Conservation (phyloP, 2,888 invertebrate species). For the Aphrophora alni region DNA sequence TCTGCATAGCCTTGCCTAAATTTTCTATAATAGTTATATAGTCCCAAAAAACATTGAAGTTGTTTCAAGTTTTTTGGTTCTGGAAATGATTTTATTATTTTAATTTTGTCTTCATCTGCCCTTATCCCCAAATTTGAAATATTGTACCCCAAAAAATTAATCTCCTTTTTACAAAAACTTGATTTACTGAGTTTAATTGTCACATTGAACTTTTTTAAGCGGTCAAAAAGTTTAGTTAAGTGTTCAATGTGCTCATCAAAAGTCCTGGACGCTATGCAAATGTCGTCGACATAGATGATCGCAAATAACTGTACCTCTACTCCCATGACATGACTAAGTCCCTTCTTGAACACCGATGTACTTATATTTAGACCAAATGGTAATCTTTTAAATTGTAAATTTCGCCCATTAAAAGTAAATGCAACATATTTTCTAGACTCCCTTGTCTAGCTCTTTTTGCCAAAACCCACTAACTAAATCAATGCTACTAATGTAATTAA, state of each 20-base stretch:
- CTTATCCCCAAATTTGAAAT: background rate
- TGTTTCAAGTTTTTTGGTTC: too few species aligned
- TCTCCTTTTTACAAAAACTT: background rate
- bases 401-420: background rate
- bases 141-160: background rate
- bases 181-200: background rate
- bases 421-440: slow-evolving; percentile 14
- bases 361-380: slow-evolving; percentile 15
- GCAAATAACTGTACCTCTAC: background rate
- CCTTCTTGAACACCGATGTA: background rate
- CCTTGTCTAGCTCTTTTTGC: background rate
- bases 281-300: too few species aligned
- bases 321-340: background rate
- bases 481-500: too few species aligned
- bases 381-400: background rate
- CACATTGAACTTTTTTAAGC: background rate
- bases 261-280: too few species aligned
- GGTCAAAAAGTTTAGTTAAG: too few species aligned
- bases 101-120: background rate
- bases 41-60: slow-evolving; percentile 14
- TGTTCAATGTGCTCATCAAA: background rate
- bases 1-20: slow-evolving; percentile 10
- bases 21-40: slow-evolving; percentile 2
- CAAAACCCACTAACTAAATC: too few species aligned
- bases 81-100: background rate